These are phyloP conservation scores for Serranus cabrilla DNA, from an alignment of 2,797 vertebrate genomes.

Conservation along the genomic window DNA sequence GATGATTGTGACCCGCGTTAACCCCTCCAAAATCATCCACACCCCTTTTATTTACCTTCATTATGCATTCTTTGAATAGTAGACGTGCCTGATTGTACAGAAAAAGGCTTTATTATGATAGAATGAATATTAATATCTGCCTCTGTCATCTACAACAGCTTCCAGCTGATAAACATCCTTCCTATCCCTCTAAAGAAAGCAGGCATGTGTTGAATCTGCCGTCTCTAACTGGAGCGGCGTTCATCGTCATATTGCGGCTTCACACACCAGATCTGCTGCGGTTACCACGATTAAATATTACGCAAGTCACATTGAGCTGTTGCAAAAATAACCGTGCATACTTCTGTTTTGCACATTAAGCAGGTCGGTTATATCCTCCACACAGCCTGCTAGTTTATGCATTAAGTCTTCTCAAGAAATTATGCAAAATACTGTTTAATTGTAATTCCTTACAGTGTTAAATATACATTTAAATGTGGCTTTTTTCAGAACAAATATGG, in stretches of 20 bases:
- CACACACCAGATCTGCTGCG: slow-evolving; percentile 7
- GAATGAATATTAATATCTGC: neutral
- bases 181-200: neutral
- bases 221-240: neutral
- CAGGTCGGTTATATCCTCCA: neutral
- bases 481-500: neutral
- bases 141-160: neutral
- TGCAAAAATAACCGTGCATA: slow-evolving; percentile 12
- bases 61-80: neutral
- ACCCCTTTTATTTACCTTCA: neutral
- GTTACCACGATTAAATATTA: slow-evolving; percentile 22
- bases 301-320: slow-evolving; percentile 4
- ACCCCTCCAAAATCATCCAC: neutral
- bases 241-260: neutral
- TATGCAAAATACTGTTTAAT: too few relatives aligned
- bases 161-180: neutral
- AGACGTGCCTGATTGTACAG: neutral
- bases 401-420: too few relatives aligned
- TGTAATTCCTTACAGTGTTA: neutral
- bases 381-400: neutral
- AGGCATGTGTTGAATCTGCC: slow-evolving; percentile 17
- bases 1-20: neutral
- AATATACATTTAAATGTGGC: neutral
- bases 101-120: neutral
- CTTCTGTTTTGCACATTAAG: slow-evolving; percentile 21